phyloP scores from a whole-genome alignment of 1,140 invertebrate genomes.

The Halesus radiatus region DNA sequence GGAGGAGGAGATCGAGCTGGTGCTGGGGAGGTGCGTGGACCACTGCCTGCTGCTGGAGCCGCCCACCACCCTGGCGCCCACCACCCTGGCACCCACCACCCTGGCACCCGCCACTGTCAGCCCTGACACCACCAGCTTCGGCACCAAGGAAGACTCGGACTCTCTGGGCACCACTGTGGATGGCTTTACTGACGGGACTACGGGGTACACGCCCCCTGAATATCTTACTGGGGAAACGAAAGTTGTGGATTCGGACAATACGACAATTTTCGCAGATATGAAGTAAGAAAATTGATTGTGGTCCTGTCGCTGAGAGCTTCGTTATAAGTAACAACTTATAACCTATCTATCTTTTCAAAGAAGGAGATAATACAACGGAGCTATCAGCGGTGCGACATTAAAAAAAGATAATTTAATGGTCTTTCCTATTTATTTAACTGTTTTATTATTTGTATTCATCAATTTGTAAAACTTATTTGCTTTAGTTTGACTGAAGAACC shows the following conservation, averaged over 20 bases:
- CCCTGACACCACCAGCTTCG: conserved; percentile 59
- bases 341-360: too few relatives aligned
- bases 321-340: too few relatives aligned
- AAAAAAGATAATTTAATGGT: too few relatives aligned
- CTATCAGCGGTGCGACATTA: too few relatives aligned
- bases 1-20: conserved; percentile 78
- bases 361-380: too few relatives aligned
- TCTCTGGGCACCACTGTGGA: neutral
- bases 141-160: neutral
- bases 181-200: conserved; percentile 17
- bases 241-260: conserved; percentile 18
- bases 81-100: conserved; percentile 47
- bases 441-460: neutral
- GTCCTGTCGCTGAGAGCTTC: too few relatives aligned
- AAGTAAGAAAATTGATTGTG: conserved; percentile 7
- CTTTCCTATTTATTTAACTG: too few relatives aligned
- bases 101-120: conserved; percentile 52
- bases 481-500: conserved; percentile 12
- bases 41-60: conserved; percentile 73
- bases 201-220: neutral
- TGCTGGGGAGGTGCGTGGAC: conserved; percentile 78
- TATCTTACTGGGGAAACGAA: conserved; percentile 10
- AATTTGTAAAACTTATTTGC: too few relatives aligned
- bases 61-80: conserved; percentile 50
- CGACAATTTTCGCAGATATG: neutral